These are phyloP conservation scores for Apis laboriosa DNA, from an alignment of 1,140 invertebrate genomes.

Conservation along the genomic window DNA sequence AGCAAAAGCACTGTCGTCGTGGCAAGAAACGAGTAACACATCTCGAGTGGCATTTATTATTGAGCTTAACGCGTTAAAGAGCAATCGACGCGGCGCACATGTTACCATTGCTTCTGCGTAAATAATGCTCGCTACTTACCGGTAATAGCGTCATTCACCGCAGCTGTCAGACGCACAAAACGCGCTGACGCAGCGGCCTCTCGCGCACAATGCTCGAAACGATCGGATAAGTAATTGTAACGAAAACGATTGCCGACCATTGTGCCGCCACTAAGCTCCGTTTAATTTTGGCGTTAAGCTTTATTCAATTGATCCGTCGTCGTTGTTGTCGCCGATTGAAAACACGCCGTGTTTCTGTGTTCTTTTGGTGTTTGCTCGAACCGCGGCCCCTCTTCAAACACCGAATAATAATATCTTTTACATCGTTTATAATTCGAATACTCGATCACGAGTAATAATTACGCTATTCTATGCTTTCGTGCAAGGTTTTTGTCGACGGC, in stretches of 20 bases:
- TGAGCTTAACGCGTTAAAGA: conserved; percentile 45
- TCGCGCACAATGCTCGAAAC: conserved; percentile 49
- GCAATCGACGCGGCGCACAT: conserved; percentile 39
- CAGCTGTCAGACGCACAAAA: conserved; percentile 55
- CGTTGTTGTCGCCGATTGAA: conserved; percentile 27
- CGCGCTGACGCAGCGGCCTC: conserved; percentile 16
- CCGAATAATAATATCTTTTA: background rate
- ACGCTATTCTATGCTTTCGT: background rate
- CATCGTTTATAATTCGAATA: conserved; percentile 19
- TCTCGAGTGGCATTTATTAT: conserved; percentile 21
- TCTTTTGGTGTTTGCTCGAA: conserved; percentile 4
- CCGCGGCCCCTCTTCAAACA: background rate
- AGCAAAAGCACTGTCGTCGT: background rate
- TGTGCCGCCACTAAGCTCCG: conserved; percentile 47
- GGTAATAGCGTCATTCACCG: conserved; percentile 48
- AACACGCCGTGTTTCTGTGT: conserved; percentile 14
- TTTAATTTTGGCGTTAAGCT: conserved; percentile 51
- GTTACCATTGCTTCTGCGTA: conserved; percentile 50
- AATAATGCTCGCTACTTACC: conserved; percentile 57
- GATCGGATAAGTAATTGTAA: conserved; percentile 60
- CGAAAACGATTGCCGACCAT: conserved; percentile 59
- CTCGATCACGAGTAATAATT: conserved; percentile 19
- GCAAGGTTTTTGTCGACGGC: background rate
- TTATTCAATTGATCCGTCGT: conserved; percentile 49
- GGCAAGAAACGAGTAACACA: background rate